Base-by-base conservation (phyloP, 1,140 invertebrate genomes). In the Epicauta chinensis region DNA sequence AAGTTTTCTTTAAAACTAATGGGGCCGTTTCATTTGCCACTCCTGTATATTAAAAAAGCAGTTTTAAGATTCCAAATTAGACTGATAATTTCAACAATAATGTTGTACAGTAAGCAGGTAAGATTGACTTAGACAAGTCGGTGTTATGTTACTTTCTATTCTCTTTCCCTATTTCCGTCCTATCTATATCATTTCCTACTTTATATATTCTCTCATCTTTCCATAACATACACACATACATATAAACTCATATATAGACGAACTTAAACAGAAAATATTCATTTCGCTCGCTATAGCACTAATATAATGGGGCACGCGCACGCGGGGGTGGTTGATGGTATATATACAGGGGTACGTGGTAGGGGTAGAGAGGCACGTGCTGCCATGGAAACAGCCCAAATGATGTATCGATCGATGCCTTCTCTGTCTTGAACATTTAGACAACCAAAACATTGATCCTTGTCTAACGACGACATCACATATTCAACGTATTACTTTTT, bases 401-500 rank as follows among this genome's bases (percentile, higher is more conserved):
- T 71, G 63, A 65, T 56, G 63, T 65, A 65, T 65, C 59, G 63
- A 65, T 65, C 63, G 48, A 46, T 37, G 57, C 58, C 52, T 52
- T 68, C 60, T 66, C 64, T 50, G 61, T 62, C 59, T 52, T 52
- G 32, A 48, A 16, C 40, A 34, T 30, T 38, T 31, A 42, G 46
- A 46, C 30, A 34, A 37, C 43, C 53, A 36, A 37, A 23, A 16
- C 10, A 15, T 47, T 39, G 15, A 34, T 51, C 37, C 32, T 46
- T 37, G 15, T 51, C 44, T 30, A 31, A 46, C 46, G 42, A 54
- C 57, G 30, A 64, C 65, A 67, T 67, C 68, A 70, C 68, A 70
- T 70, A 70, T 70, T 69, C 68, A 70, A 68, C 65, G 63, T 68
- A 70, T 69, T 70, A 69, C 68, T 66, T 70, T 67, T 65, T 64